Evolutionary conservation across 2,888 invertebrate species (phyloP).

Genomic region (Orchestes rusci): DNA sequence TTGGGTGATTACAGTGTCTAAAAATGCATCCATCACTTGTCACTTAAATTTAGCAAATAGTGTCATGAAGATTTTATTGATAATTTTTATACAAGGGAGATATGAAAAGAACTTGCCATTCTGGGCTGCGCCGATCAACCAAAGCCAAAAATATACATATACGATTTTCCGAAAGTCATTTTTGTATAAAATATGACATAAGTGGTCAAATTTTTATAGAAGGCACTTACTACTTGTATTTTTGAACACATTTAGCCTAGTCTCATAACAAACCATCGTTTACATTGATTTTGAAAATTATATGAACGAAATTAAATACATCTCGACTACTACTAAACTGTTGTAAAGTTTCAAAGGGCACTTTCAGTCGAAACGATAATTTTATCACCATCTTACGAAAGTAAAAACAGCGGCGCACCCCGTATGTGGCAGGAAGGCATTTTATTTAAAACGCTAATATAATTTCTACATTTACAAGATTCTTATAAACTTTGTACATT

Average conservation of each 20-base stretch:
- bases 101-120: slow-evolving; percentile 57
- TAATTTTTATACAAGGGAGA: slow-evolving; percentile 37
- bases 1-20: slow-evolving; percentile 33
- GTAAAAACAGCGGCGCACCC: slow-evolving; percentile 40
- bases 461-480: slow-evolving; percentile 45
- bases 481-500: slow-evolving; percentile 49
- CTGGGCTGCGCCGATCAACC: slow-evolving; percentile 65
- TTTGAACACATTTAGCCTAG: slow-evolving; percentile 70
- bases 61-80: slow-evolving; percentile 15
- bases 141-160: slow-evolving; percentile 9
- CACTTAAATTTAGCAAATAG: slow-evolving; percentile 38
- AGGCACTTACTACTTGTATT: slow-evolving; percentile 70
- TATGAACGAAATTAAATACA: slow-evolving; percentile 6
- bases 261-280: slow-evolving; percentile 41
- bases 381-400: slow-evolving; percentile 43
- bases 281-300: slow-evolving; percentile 26
- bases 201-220: slow-evolving; percentile 58
- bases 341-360: slow-evolving; percentile 45
- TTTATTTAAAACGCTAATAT: slow-evolving; percentile 43
- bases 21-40: slow-evolving; percentile 34
- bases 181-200: slow-evolving; percentile 39
- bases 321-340: too few relatives aligned
- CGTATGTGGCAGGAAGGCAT: slow-evolving; percentile 56
- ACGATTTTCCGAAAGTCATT: slow-evolving; percentile 20
- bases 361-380: slow-evolving; percentile 41